Evolutionary conservation across 2,113 vertebrate species (phyloP), one percentile per base, ranked within the genome.

Genomic region (Gobius niger): DNA sequence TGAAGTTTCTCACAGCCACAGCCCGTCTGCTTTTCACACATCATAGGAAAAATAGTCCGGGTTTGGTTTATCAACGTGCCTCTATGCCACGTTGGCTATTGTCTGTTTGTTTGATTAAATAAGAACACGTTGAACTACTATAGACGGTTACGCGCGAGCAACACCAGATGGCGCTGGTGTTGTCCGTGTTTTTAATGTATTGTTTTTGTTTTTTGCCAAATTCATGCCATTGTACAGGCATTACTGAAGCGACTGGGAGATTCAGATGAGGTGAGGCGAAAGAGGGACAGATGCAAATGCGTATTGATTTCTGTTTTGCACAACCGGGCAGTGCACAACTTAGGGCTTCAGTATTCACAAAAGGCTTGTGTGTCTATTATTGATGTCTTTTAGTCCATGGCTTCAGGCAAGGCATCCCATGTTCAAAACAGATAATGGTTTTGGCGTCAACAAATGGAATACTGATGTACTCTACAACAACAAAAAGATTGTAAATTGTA

Each of bases 121-220:
- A 76, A 44, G 49, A 60, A 60, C 54, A 61, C 69, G 60, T 0
- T 0, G 24, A 67, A 59, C 52, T 60, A 1, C 47, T 54, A 5
- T 19, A 24, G 19, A 53, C 16, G 44, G n/a, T 44, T 24, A 24
- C 63, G 1, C 9, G 44, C 13, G 65, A 7, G n/a, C 14, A 41
- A 77, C 87, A 73, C 77, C 40, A 62, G 87, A 74, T 82, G 87
- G 87, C 19, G 89, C 87, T 84, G 66, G 70, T 64, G 82, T 12
- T 64, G 60, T 61, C 65, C 24, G 42, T 63, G 24, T 24, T 41
- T 41, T 9, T 2, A 18, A 5, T 0, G 54, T 10, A 0, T 12
- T 52, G 60, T 16, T 15, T 34, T n/a, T 44, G 15, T 56, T 47
- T 65, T 63, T 4, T 47, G 44, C 59, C 73, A 24, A 44, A 54